Percentiles rank a stretch among this genome's conserved stretches.
phyloP scores from a whole-genome alignment of 2,113 vertebrate species.

The Manacus vitellinus region DNA sequence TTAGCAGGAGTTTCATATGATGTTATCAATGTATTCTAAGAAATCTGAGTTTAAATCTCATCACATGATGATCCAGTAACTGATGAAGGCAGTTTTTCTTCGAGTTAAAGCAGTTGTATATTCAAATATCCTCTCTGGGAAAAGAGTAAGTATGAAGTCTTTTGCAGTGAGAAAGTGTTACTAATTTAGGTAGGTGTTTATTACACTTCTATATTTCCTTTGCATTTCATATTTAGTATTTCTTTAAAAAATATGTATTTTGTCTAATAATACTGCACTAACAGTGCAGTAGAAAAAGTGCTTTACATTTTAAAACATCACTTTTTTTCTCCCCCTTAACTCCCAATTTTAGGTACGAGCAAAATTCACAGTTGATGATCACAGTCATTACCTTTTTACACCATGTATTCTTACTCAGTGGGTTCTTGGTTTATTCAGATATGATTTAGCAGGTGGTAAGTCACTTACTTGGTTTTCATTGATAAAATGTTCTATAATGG shows the following conservation, averaged over 20 bases:
- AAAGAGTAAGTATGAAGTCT: background rate
- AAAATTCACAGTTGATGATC: constrained; percentile 92
- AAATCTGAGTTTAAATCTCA: background rate
- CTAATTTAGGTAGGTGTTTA: background rate
- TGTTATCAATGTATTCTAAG: background rate
- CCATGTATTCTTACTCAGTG: constrained; percentile 95
- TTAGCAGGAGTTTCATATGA: background rate
- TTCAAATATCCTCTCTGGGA: background rate
- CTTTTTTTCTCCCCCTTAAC: background rate
- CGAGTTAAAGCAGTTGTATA: background rate
- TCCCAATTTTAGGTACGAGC: constrained; percentile 81
- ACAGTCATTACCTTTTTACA: constrained; percentile 96
- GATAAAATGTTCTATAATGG: background rate
- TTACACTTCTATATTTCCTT: background rate
- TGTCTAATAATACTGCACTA: background rate
- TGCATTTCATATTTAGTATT: background rate
- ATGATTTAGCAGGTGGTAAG: constrained; percentile 90
- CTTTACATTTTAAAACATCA: background rate
- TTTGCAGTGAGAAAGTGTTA: background rate
- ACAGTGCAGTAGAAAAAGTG: background rate
- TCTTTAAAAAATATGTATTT: background rate
- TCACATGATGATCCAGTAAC: background rate
- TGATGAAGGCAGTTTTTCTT: background rate
- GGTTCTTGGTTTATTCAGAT: constrained; percentile 94
- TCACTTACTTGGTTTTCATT: background rate